Evolutionary conservation across 2,113 vertebrate genomes (phyloP).

Genomic region (Syngnathus typhle): DNA sequence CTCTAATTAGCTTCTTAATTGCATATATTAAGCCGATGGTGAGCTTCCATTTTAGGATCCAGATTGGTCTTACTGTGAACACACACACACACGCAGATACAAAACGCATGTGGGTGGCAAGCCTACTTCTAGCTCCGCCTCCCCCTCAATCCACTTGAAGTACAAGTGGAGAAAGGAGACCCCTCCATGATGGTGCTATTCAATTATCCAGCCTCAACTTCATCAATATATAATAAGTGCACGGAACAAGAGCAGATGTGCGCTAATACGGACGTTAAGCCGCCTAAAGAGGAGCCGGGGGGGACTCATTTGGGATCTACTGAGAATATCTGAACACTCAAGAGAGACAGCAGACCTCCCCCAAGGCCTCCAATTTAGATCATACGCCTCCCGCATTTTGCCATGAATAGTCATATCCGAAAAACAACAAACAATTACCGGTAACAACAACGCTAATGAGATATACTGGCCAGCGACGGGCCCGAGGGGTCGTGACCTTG

Average conservation of each 20-base stretch:
- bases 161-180: conserved; percentile 54
- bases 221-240: conserved; percentile 66
- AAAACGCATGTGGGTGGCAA: conserved; percentile 14
- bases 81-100: conserved; percentile 4
- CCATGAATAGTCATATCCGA: neutral
- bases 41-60: conserved; percentile 41
- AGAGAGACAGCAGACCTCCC: neutral
- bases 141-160: conserved; percentile 39
- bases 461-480: neutral
- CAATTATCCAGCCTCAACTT: conserved; percentile 43
- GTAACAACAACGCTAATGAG: neutral
- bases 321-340: conserved; percentile 27
- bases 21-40: conserved; percentile 73
- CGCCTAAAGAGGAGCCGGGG: conserved; percentile 35
- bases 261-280: conserved; percentile 50
- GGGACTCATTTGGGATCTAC: conserved; percentile 53
- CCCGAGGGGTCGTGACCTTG: neutral
- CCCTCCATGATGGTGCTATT: conserved; percentile 38
- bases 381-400: neutral
- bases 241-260: conserved; percentile 57
- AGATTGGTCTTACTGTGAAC: conserved; percentile 34
- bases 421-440: neutral
- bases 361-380: conserved; percentile 2
- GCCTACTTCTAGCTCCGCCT: conserved; percentile 6
- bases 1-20: conserved; percentile 78